Percentiles rank a stretch among this genome's conserved stretches.
These are phyloP conservation scores for Hyperoplus lanceolatus DNA, from an alignment of 2,797 vertebrate genomes.

Conservation along the genomic window DNA sequence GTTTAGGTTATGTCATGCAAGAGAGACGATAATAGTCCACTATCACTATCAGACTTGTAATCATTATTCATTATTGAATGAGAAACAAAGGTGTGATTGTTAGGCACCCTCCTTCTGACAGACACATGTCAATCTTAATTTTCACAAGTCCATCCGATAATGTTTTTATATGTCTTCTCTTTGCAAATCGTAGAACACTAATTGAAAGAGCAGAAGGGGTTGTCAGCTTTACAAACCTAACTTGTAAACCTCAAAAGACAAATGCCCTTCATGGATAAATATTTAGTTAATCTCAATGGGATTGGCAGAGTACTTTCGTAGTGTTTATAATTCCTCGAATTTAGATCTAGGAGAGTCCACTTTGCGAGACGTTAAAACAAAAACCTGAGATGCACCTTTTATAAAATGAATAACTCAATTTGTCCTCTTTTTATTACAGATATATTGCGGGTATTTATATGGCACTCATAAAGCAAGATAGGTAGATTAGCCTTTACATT, in stretches of 20 bases:
- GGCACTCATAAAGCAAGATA: background rate
- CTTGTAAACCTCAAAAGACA: conserved; percentile 42
- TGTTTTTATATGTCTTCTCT: background rate
- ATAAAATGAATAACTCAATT: background rate
- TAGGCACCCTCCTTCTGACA: background rate
- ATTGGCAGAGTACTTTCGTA: conserved; percentile 36
- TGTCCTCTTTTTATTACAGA: background rate
- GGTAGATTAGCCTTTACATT: background rate
- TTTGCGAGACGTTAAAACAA: conserved; percentile 9
- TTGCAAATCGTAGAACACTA: background rate
- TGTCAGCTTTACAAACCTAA: conserved; percentile 42
- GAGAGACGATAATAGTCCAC: too few relatives aligned
- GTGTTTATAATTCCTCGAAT: conserved; percentile 39
- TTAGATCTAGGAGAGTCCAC: conserved; percentile 18
- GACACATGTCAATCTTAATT: background rate
- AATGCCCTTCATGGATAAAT: conserved; percentile 56
- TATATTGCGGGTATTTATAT: background rate
- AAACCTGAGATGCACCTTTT: conserved; percentile 4
- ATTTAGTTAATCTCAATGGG: conserved; percentile 41
- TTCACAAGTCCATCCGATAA: background rate
- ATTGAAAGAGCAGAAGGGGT: background rate
- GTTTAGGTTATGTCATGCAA: too few relatives aligned
- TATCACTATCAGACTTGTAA: background rate
- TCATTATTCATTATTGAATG: background rate
- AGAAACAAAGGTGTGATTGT: background rate